These are phyloP conservation scores for Mungos mungo DNA, from an alignment of 2,113 vertebrate species.

Conservation along the genomic window DNA sequence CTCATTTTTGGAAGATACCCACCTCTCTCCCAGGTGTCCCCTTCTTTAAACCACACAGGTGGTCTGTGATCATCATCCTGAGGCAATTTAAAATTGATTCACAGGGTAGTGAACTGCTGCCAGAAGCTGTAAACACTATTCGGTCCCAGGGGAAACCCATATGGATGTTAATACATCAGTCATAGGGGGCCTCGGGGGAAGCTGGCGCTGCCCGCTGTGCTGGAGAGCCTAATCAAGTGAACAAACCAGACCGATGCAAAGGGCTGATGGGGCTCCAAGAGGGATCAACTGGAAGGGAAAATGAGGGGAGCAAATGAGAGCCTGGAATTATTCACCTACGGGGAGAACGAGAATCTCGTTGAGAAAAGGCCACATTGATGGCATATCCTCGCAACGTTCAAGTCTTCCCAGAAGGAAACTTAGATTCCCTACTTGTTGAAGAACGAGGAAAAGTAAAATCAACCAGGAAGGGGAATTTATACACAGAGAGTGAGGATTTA, in stretches of 20 bases:
- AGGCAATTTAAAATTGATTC: slow-evolving; percentile 36
- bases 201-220: background rate
- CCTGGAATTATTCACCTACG: background rate
- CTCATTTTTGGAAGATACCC: background rate
- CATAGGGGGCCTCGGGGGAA: background rate
- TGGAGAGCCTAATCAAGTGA: slow-evolving; percentile 25
- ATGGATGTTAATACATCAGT: slow-evolving; percentile 50
- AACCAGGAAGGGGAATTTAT: background rate
- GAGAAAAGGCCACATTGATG: background rate
- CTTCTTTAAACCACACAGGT: background rate
- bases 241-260: background rate
- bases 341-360: background rate
- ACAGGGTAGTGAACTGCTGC: background rate
- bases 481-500: background rate
- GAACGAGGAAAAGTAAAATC: background rate
- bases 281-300: background rate
- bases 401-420: background rate
- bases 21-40: slow-evolving; percentile 2
- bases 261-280: background rate
- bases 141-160: slow-evolving; percentile 20
- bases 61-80: background rate
- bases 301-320: background rate
- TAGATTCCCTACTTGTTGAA: background rate
- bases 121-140: slow-evolving; percentile 2
- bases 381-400: background rate